Base-by-base conservation (phyloP, 2,888 invertebrate genomes). In the Orchesellides sinensis region DNA sequence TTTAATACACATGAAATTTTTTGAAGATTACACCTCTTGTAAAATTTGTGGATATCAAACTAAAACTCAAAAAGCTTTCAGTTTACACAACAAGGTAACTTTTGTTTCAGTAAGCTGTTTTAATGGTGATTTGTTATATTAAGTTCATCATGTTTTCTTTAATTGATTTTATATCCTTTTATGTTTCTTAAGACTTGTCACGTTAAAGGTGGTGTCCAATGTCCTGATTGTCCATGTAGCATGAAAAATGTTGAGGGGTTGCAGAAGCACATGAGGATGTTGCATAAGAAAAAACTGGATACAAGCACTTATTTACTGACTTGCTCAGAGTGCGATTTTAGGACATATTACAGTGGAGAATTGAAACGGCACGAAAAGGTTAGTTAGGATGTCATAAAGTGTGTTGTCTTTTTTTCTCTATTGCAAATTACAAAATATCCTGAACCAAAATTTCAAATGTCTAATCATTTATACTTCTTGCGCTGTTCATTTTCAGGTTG, bases 221-320 rank as follows among this genome's bases (percentile, higher is more conserved):
- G 75, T 49, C 40, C 54, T 14, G 54, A 52, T 10, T 75, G 75
- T 40, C 23, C 52, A 1, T 75, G 65, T 35, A 10, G n/a, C 5
- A 40, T 75, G 14, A 75, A 66, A 35, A 17, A 45, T 23, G 8
- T 75, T 17, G 65, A 75, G 0, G 65, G 65, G 5, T 29, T 74
- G 29, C 8, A 5, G 3, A 10, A 4, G 2, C 74, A 74, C 35
- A 12, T 49, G 14, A 0, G 19, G 25, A 19, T 47, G 17, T 27
- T 74, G n/a, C 74, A 74, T 14, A 74, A 63, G 23, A 49, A 35
- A 29, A 63, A 63, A n/a, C 1, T 61, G 1, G 63, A 63, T n/a
- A 32, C 32, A 23, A 63, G n/a, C 8, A 8, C 0, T 10, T 63
- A 49, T 29, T 3, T 49, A 10, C 6, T 32, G 32, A 32, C 5